Evolutionary conservation across 2,888 invertebrate species (phyloP).

Genomic region (Nemoura dubitans): DNA sequence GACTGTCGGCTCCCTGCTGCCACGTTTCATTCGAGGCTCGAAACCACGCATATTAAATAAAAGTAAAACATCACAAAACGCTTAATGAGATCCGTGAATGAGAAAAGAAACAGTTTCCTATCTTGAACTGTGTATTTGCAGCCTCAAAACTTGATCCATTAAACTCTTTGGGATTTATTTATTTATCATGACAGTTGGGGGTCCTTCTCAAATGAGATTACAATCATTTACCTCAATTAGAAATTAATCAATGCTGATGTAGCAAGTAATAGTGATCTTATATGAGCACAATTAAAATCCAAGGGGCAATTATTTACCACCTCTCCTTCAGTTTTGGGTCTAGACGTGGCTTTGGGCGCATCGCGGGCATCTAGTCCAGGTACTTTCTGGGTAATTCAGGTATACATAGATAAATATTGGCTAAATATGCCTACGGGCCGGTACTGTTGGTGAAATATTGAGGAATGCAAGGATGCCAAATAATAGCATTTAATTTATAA

Average conservation of each 20-base stretch:
- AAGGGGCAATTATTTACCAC: background rate
- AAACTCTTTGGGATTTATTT: background rate
- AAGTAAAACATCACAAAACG: conserved; percentile 28
- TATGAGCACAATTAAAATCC: background rate
- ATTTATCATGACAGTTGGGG: background rate
- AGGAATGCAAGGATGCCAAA: background rate
- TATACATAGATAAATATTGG: background rate
- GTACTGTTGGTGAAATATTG: background rate
- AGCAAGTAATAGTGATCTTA: background rate
- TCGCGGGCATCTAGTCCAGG: background rate
- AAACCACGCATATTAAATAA: conserved; percentile 4
- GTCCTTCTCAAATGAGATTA: conserved; percentile 12
- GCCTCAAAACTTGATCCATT: background rate
- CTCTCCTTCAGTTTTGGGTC: background rate
- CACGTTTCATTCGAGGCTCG: background rate
- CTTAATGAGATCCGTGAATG: conserved; percentile 28
- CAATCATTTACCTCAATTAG: conserved; percentile 16
- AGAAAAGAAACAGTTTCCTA: conserved; percentile 7
- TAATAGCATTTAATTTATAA: conserved; percentile 7
- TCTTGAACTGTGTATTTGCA: background rate
- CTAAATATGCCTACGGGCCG: background rate
- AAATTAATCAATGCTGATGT: background rate
- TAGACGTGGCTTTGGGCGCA: background rate
- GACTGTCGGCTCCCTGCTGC: conserved; percentile 34
- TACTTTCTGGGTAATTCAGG: background rate